Evolutionary conservation across 2,888 invertebrate species (phyloP).

Genomic region (Mimachlamys varia): DNA sequence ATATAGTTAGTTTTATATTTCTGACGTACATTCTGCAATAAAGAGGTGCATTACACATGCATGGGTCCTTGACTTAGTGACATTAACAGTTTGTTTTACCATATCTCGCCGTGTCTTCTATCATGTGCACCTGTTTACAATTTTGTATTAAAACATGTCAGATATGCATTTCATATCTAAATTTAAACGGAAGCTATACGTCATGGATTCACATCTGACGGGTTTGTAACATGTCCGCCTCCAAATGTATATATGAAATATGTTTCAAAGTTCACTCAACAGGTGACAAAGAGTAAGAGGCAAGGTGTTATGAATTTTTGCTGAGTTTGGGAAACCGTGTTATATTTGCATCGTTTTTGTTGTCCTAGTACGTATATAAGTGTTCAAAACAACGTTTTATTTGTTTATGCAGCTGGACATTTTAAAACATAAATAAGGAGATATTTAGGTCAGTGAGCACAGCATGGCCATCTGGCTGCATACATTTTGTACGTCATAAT

Average conservation of each 20-base stretch:
- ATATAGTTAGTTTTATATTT: too few species aligned
- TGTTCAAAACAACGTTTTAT: neutral
- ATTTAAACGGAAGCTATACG: neutral
- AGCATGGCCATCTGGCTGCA: neutral
- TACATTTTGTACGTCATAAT: neutral
- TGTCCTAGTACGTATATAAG: neutral
- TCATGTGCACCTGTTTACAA: neutral
- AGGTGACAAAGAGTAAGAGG: neutral
- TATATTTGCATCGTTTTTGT: neutral
- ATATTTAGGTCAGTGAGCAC: neutral
- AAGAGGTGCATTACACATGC: neutral
- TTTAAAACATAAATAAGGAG: neutral
- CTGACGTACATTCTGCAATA: neutral
- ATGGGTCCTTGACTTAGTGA: neutral
- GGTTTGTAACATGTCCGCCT: neutral
- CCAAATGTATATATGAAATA: neutral
- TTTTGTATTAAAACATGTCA: neutral
- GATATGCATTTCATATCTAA: neutral
- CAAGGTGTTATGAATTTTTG: neutral
- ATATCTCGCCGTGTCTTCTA: neutral
- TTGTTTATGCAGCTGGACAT: neutral
- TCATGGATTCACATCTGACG: neutral
- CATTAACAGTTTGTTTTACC: neutral
- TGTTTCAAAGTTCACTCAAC: neutral
- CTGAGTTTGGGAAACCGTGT: neutral